Conservation (phyloP, 2,888 invertebrate species). For the Gerris lacustris region DNA sequence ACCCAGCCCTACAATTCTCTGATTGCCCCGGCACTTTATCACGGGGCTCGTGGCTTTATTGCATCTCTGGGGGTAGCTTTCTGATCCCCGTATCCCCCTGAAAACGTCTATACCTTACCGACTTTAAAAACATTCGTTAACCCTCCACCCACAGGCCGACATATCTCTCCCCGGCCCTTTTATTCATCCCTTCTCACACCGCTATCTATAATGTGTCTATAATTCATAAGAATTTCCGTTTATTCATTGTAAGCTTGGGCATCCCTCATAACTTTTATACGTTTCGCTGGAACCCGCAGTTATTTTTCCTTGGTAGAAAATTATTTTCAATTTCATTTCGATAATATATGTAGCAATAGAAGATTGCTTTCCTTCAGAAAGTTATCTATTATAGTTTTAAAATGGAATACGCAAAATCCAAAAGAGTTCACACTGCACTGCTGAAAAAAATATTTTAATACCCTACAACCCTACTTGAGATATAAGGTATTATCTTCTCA, state of each 20-base stretch:
- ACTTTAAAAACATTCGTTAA: too few species aligned
- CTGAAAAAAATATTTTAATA: too few species aligned
- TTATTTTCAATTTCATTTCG: constrained; percentile 2
- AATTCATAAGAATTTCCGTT: background rate
- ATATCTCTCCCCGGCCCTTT: background rate
- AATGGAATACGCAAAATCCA: too few species aligned
- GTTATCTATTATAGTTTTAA: too few species aligned
- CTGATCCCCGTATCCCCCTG: background rate
- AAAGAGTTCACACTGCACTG: too few species aligned
- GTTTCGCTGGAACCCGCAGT: background rate
- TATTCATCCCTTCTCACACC: background rate
- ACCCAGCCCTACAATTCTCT: background rate
- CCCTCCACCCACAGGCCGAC: background rate
- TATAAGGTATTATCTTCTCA: too few species aligned
- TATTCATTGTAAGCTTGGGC: background rate
- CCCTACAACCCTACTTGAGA: too few species aligned
- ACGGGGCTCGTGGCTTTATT: background rate
- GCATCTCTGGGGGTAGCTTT: background rate
- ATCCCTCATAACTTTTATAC: background rate
- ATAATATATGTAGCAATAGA: too few species aligned
- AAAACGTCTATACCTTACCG: background rate
- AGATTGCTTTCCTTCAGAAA: too few species aligned
- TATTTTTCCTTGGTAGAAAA: background rate
- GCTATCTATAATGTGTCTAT: background rate
- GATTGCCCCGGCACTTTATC: background rate